These are phyloP conservation scores for Cynoglossus semilaevis DNA, from an alignment of 2,113 vertebrate species.

Conservation along the genomic window DNA sequence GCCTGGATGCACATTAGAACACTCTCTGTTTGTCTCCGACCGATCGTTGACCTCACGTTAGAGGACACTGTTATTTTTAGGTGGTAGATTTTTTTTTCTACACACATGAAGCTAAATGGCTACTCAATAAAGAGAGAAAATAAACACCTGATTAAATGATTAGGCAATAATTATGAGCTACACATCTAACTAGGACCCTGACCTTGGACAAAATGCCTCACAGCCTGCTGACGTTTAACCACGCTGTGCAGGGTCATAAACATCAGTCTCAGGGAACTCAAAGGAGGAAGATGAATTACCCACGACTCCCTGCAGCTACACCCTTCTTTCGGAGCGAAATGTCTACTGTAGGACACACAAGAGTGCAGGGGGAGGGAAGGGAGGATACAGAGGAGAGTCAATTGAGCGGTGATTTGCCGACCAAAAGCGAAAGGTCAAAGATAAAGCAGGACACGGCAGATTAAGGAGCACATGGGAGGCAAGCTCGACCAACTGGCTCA, in stretches of 20 bases:
- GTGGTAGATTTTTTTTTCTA: too few species aligned
- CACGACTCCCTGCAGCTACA: constrained; percentile 40
- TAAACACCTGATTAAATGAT: too few species aligned
- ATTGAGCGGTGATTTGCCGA: constrained; percentile 54
- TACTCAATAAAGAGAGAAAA: too few species aligned
- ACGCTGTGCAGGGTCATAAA: constrained; percentile 15
- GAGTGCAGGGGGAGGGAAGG: constrained; percentile 21
- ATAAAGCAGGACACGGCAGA: constrained; percentile 48
- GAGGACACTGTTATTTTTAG: too few species aligned
- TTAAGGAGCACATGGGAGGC: constrained; percentile 44
- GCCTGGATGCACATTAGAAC: too few species aligned
- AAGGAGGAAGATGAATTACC: constrained; percentile 20
- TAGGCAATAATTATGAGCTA: too few species aligned
- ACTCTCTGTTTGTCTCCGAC: too few species aligned
- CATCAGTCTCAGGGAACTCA: constrained; percentile 27
- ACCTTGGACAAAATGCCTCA: constrained; percentile 35
- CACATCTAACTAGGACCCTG: constrained; percentile 1
- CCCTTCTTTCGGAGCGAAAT: constrained; percentile 33
- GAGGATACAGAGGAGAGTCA: constrained; percentile 35
- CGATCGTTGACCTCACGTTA: too few species aligned
- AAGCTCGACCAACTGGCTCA: constrained; percentile 37
- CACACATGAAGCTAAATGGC: too few species aligned
- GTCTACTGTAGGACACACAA: constrained; percentile 16
- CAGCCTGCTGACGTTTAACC: constrained; percentile 29
- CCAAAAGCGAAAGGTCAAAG: constrained; percentile 47